phyloP scores from a whole-genome alignment of 2,113 vertebrate species.

The Procavia capensis region DNA sequence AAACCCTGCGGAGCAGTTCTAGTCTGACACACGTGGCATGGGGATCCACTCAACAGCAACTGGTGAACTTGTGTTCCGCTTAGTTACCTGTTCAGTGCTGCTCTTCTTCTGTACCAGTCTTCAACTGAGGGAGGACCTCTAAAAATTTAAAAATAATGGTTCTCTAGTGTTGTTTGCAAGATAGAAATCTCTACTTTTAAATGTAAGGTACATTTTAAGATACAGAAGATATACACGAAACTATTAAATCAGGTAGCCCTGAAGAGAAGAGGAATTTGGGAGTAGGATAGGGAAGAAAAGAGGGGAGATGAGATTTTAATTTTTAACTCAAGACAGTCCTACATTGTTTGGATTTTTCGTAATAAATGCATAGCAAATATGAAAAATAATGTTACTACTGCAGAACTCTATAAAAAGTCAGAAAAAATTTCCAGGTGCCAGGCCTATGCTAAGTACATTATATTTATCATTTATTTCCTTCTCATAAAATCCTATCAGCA shows the following conservation, averaged over 20 bases:
- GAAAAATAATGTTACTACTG: not conserved
- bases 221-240: not conserved
- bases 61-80: not conserved
- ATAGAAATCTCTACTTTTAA: slow-evolving; percentile 18
- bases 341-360: not conserved
- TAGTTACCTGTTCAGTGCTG: not conserved
- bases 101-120: slow-evolving; percentile 6
- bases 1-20: not conserved
- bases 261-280: not conserved
- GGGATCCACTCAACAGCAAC: not conserved
- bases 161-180: not conserved
- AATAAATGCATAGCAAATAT: not conserved
- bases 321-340: not conserved
- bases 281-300: not conserved
- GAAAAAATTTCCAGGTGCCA: not conserved
- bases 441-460: not conserved
- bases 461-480: not conserved
- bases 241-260: not conserved
- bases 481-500: not conserved
- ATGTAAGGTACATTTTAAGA: not conserved
- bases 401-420: not conserved
- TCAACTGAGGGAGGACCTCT: not conserved
- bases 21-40: not conserved
- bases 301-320: not conserved
- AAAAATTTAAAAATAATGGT: not conserved